Base-by-base conservation (phyloP, 2,797 vertebrate species). In the Nannoperca australis region DNA sequence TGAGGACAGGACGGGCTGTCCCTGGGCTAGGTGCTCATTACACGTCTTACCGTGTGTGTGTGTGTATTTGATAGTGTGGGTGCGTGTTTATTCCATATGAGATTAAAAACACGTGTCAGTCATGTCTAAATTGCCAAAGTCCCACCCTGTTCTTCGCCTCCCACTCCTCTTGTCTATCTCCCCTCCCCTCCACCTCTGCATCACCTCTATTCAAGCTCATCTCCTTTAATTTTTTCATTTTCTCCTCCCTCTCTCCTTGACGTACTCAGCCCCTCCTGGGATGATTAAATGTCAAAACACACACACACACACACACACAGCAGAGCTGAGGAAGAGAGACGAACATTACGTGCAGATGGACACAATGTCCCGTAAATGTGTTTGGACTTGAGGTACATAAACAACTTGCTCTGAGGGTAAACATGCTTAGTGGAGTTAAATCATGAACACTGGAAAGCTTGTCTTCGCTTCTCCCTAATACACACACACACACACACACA, bases 231-330 rank as follows among this genome's bases (percentile, higher is more conserved):
- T 76, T 80, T 44, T 42, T 11, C 27, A 54, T 30, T 51, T 51
- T 54, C 14, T 74, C 68, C 56, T 66, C 24, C 61, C 45, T 40
- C 65, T 62, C 76, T 73, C 58, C 62, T 84, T 51, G 68, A 65
- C 75, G 83, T 59, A 61, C 59, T 81, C 77, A 71, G 24, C 32
- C 59, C 56, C 45, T 70, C 60, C 40, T 51, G 15, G 59, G 70
- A 76, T 83, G 72, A 89, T 65, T 85, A 76, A 78, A 85, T 81
- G 65, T 89, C 78, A 78, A 86, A 80, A 81, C 78, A 80, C 76
- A 76, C 65, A 14, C 54, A 64, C 20, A 73, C 18, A 51, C 36
- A 49, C n/a, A 74, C 18, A 58, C 36, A 49, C 14, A 59, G 10
- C 34, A 24, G 34, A 66, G 42, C 20, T 38, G 10, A 58, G n/a